Conservation (phyloP, 2,888 invertebrate species). For the Idaea aversata region DNA sequence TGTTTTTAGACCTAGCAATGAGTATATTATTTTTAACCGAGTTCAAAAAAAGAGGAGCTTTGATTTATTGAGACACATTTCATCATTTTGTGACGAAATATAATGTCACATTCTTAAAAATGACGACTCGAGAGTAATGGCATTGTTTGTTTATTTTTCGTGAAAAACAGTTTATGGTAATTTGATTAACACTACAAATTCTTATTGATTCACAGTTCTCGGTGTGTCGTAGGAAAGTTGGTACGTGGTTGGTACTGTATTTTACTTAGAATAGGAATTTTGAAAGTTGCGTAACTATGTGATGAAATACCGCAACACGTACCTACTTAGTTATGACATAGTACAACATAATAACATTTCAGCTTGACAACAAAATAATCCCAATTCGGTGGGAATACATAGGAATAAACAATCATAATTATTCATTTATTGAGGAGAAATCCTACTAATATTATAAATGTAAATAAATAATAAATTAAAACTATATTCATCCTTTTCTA, state of each 20-base stretch:
- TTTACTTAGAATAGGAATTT: neutral
- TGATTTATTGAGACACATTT: neutral
- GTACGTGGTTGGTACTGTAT: neutral
- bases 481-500: no score
- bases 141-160: neutral
- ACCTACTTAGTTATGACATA: no score
- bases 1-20: no score
- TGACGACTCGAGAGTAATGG: neutral
- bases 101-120: neutral
- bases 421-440: no score
- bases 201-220: neutral
- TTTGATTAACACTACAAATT: neutral
- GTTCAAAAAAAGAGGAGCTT: no score
- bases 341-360: no score
- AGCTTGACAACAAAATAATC: no score
- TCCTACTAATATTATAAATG: no score
- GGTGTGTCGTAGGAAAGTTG: neutral
- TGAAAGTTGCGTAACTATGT: slow-evolving; percentile 1
- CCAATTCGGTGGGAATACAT: no score
- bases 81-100: neutral
- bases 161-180: neutral
- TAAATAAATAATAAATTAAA: no score
- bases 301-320: neutral
- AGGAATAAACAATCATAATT: no score
- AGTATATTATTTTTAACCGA: no score